These are phyloP conservation scores for Scatophagus argus DNA, from an alignment of 2,113 vertebrate genomes.

Conservation along the genomic window DNA sequence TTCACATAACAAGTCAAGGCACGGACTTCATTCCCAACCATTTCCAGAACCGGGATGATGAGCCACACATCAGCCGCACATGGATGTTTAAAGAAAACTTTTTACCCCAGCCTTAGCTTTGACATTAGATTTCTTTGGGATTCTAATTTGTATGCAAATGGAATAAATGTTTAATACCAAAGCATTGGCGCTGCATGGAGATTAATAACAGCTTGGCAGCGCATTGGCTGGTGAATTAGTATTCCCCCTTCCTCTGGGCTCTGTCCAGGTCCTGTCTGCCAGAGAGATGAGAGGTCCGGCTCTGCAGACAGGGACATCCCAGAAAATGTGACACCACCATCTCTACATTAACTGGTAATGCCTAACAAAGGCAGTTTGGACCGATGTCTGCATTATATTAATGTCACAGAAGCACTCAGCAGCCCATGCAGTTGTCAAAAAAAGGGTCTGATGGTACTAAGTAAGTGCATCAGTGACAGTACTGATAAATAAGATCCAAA, in stretches of 20 bases:
- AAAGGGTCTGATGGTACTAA: not conserved
- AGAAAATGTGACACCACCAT: conserved; percentile 50
- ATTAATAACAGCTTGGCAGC: conserved; percentile 70
- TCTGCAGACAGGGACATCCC: conserved; percentile 48
- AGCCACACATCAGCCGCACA: conserved; percentile 9
- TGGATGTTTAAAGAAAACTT: conserved; percentile 47
- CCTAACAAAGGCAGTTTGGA: conserved; percentile 20
- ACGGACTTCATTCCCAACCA: conserved; percentile 40
- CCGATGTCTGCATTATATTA: conserved; percentile 31
- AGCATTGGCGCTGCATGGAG: conserved; percentile 53
- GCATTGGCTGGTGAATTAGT: conserved; percentile 63
- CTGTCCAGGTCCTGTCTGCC: conserved; percentile 59
- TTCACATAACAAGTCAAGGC: conserved; percentile 30
- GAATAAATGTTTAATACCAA: conserved; percentile 72
- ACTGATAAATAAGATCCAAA: conserved; percentile 30
- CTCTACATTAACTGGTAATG: conserved; percentile 42
- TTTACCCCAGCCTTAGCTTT: conserved; percentile 41
- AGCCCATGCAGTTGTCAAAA: conserved; percentile 16
- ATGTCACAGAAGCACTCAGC: conserved; percentile 13
- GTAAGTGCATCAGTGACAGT: not conserved
- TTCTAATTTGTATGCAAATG: conserved; percentile 75
- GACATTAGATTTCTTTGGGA: conserved; percentile 64
- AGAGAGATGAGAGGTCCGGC: conserved; percentile 52
- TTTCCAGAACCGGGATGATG: conserved; percentile 12
- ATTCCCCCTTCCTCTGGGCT: conserved; percentile 52